Evolutionary conservation across 2,113 vertebrate species (phyloP).

Genomic region (Muntiacus muntjak): DNA sequence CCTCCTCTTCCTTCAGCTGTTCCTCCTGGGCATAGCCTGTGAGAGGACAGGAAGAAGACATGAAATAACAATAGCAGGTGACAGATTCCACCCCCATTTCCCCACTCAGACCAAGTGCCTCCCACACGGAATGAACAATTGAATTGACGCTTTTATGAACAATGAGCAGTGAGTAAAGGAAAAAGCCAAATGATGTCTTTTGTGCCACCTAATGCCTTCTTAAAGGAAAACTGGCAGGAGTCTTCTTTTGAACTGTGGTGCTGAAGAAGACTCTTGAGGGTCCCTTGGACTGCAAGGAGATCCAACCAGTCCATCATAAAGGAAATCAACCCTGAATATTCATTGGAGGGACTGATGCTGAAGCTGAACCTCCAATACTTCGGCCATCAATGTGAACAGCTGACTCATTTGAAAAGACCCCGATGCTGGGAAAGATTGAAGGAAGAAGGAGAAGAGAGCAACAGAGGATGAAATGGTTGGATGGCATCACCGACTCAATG

Average conservation of each 20-base stretch:
- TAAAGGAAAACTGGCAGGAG: slow-evolving; percentile 45
- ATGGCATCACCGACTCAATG: background rate
- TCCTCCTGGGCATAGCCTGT: slow-evolving; percentile 96
- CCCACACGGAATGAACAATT: background rate
- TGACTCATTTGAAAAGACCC: background rate
- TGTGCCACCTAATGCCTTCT: slow-evolving; percentile 2
- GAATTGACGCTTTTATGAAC: slow-evolving; percentile 27
- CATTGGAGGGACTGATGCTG: background rate
- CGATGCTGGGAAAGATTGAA: background rate
- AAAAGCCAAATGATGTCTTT: slow-evolving; percentile 35
- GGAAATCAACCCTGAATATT: background rate
- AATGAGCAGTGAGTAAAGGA: slow-evolving; percentile 1
- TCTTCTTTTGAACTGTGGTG: background rate
- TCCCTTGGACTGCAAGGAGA: background rate
- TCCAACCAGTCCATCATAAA: background rate
- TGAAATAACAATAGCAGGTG: slow-evolving; percentile 44
- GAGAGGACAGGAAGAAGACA: slow-evolving; percentile 72
- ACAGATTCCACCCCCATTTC: background rate
- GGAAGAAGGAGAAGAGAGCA: rapidly evolving
- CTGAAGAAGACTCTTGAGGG: background rate
- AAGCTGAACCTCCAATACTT: background rate
- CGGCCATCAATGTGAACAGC: background rate
- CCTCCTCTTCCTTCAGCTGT: slow-evolving; percentile 86
- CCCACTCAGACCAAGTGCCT: background rate
- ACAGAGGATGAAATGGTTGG: background rate